Evolutionary conservation across 2,797 vertebrate genomes (phyloP).

Genomic region (Sciaenops ocellatus): DNA sequence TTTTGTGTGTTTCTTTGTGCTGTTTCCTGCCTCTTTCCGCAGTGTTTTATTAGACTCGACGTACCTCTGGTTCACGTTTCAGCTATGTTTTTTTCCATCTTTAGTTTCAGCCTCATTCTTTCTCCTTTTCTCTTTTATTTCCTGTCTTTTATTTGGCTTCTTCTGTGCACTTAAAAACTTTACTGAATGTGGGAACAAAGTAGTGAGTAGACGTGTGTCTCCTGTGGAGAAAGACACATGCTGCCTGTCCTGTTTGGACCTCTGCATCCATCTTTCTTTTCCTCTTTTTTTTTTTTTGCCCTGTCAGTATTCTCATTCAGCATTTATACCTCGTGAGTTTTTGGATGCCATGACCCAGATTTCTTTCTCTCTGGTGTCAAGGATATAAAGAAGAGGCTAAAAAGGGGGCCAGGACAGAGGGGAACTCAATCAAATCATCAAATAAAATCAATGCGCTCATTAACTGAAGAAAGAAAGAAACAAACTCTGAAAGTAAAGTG

Average conservation of each 20-base stretch:
- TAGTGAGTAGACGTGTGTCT: slow-evolving; percentile 33
- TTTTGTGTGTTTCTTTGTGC: slow-evolving; percentile 49
- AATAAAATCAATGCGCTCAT: slow-evolving; percentile 52
- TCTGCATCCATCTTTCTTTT: slow-evolving; percentile 15
- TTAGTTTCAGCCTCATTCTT: slow-evolving; percentile 68
- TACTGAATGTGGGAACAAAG: slow-evolving; percentile 62
- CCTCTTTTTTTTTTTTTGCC: slow-evolving; percentile 19
- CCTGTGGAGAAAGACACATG: slow-evolving; percentile 39
- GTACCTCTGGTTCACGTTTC: slow-evolving; percentile 68
- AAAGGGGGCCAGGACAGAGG: slow-evolving; percentile 13
- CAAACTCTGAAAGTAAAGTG: slow-evolving; percentile 17
- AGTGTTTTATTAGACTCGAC: slow-evolving; percentile 50
- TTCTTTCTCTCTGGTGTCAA: slow-evolving; percentile 50
- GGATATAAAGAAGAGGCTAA: slow-evolving; percentile 25
- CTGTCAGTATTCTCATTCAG: slow-evolving; percentile 50
- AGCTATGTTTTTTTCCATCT: slow-evolving; percentile 55
- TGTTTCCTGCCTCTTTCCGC: slow-evolving; percentile 54
- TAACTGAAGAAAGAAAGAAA: slow-evolving; percentile 39
- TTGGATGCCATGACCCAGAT: slow-evolving; percentile 70
- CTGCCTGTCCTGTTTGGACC: slow-evolving; percentile 37
- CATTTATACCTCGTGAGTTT: slow-evolving; percentile 54
- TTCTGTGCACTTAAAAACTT: slow-evolving; percentile 54
- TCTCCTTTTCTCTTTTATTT: slow-evolving; percentile 60
- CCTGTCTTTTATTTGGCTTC: slow-evolving; percentile 58
- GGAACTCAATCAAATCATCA: slow-evolving; percentile 29